Conservation (phyloP, 2,113 vertebrate species). For the Cryptoleucopteryx plumbea region DNA sequence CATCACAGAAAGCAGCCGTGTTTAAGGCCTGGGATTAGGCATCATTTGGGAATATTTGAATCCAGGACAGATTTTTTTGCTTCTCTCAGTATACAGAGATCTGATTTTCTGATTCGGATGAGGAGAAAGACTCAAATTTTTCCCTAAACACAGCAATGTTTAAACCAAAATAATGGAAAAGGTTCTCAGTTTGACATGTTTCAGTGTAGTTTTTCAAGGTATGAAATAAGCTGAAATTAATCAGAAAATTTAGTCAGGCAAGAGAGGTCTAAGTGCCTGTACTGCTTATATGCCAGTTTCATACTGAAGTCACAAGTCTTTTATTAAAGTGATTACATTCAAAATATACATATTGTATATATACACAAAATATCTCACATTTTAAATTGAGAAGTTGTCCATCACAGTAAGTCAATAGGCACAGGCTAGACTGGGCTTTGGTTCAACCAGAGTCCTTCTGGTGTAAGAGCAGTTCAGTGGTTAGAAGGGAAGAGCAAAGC, state of each 20-base stretch:
- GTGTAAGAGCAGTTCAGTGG: not conserved
- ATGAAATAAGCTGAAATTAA: not conserved
- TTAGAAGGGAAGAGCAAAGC: not conserved
- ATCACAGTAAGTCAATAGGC: not conserved
- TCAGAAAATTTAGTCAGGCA: not conserved
- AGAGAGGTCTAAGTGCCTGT: not conserved
- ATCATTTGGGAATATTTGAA: conserved; percentile 3
- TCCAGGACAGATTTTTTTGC: not conserved
- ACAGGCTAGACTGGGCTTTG: not conserved
- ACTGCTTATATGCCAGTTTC: not conserved
- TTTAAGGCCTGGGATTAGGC: not conserved
- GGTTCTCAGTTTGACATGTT: not conserved
- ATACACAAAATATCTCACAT: not conserved
- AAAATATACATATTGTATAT: not conserved
- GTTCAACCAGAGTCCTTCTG: not conserved
- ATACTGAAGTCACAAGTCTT: not conserved
- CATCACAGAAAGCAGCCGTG: not conserved
- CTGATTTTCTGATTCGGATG: not conserved
- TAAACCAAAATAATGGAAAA: not conserved
- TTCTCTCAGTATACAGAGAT: not conserved
- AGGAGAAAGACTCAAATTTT: not conserved
- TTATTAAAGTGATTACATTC: not conserved
- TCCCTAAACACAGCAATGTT: not conserved
- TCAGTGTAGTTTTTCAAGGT: not conserved
- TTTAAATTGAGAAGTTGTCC: not conserved